Evolutionary conservation across 2,888 invertebrate species (phyloP).

Genomic region (Cactoblastis cactorum): DNA sequence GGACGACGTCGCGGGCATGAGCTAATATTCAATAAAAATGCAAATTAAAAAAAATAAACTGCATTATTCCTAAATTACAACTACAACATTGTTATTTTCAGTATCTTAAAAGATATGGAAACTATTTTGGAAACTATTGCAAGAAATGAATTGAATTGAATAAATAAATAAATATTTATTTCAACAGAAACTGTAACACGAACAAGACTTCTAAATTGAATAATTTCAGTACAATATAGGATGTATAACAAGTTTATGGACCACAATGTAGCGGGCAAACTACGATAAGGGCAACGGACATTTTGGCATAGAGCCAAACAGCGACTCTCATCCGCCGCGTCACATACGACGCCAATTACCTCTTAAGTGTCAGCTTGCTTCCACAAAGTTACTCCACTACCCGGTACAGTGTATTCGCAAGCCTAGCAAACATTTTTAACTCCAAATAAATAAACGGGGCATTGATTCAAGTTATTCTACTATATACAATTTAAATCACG

Average conservation of each 20-base stretch:
- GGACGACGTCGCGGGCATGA: too few relatives aligned
- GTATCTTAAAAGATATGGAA: too few relatives aligned
- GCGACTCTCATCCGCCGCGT: conserved; percentile 2
- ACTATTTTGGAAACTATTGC: too few relatives aligned
- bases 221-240: conserved; percentile 4
- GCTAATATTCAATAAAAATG: too few relatives aligned
- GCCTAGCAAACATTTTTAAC: conserved; percentile 3
- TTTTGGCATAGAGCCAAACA: conserved; percentile 34
- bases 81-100: too few relatives aligned
- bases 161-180: neutral
- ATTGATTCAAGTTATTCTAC: too few relatives aligned
- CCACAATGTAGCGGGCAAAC: conserved; percentile 17
- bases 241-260: conserved; percentile 19
- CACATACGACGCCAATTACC: conserved; percentile 25
- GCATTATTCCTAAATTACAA: too few relatives aligned
- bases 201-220: neutral
- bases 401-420: conserved; percentile 8
- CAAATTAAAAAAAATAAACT: too few relatives aligned
- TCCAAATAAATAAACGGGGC: too few relatives aligned
- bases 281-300: conserved; percentile 33
- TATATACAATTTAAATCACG: too few relatives aligned
- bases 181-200: neutral
- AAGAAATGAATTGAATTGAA: too few relatives aligned
- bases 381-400: conserved; percentile 13
- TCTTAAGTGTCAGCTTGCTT: conserved; percentile 18